Conservation (phyloP, 2,113 vertebrate species). For the Mobula birostris region DNA sequence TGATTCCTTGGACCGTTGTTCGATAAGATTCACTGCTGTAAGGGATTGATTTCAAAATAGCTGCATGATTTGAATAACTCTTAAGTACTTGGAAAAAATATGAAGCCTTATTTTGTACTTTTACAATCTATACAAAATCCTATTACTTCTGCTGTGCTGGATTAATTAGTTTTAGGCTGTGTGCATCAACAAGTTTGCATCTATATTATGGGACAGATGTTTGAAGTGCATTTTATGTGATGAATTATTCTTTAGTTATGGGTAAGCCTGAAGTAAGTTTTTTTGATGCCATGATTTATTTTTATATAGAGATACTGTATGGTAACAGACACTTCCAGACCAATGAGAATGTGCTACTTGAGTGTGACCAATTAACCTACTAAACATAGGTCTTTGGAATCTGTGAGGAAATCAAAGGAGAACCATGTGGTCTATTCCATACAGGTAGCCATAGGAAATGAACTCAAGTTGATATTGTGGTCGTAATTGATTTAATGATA, state of each 20-base stretch:
- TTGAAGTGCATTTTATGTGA: not conserved
- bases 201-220: not conserved
- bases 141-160: not conserved
- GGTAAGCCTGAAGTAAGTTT: not conserved
- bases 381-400: too few species aligned
- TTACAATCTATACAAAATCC: conserved; percentile 17
- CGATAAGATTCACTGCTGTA: conserved; percentile 15
- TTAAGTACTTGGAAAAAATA: not conserved
- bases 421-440: too few species aligned
- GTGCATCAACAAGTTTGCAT: not conserved
- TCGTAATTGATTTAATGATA: not conserved
- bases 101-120: not conserved
- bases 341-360: too few species aligned
- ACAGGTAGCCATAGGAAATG: too few species aligned
- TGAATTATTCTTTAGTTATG: not conserved
- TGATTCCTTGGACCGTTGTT: not conserved
- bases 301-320: not conserved
- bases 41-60: not conserved
- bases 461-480: too few species aligned
- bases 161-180: conserved; percentile 12
- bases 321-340: too few species aligned
- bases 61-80: conserved; percentile 21
- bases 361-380: too few species aligned
- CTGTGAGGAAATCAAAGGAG: too few species aligned
- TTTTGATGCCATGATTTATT: not conserved